Conservation (phyloP, 2,888 invertebrate species). For the Eupithecia pulchellata region DNA sequence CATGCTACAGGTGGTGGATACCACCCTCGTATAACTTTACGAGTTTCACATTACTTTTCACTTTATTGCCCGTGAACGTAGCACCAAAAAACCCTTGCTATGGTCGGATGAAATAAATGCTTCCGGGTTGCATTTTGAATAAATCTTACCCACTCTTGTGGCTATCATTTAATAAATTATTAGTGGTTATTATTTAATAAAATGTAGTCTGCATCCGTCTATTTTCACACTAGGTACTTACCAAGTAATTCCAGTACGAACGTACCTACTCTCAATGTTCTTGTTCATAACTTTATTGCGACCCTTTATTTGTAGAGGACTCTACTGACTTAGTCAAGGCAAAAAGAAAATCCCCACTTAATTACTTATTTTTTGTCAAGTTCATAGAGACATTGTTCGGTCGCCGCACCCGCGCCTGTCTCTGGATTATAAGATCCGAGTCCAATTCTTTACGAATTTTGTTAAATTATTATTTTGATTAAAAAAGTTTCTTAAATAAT, state of each 20-base stretch:
- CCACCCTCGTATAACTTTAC: slow-evolving; percentile 53
- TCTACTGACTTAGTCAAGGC: slow-evolving; percentile 4
- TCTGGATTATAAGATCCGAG: neutral
- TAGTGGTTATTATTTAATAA: neutral
- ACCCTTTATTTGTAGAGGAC: slow-evolving; percentile 14
- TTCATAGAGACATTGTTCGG: slow-evolving; percentile 7
- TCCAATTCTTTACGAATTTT: neutral
- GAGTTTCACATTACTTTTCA: slow-evolving; percentile 57
- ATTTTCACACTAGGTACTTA: neutral
- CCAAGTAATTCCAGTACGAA: neutral
- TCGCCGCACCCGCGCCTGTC: neutral
- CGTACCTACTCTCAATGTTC: neutral
- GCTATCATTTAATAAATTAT: too few species aligned
- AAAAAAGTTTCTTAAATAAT: neutral
- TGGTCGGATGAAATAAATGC: neutral
- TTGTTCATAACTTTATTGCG: neutral
- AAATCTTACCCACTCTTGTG: neutral
- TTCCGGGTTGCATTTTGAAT: slow-evolving; percentile 1
- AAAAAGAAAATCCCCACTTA: slow-evolving; percentile 16
- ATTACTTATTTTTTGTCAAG: slow-evolving; percentile 11
- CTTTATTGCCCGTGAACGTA: slow-evolving; percentile 54
- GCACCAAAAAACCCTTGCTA: neutral
- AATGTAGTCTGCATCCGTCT: neutral
- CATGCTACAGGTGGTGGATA: slow-evolving; percentile 63
- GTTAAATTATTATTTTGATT: neutral